Percentiles rank a stretch among this genome's conserved stretches.
These are phyloP conservation scores for Pachymerium ferrugineum DNA, from an alignment of 2,888 invertebrate genomes.

Conservation along the genomic window DNA sequence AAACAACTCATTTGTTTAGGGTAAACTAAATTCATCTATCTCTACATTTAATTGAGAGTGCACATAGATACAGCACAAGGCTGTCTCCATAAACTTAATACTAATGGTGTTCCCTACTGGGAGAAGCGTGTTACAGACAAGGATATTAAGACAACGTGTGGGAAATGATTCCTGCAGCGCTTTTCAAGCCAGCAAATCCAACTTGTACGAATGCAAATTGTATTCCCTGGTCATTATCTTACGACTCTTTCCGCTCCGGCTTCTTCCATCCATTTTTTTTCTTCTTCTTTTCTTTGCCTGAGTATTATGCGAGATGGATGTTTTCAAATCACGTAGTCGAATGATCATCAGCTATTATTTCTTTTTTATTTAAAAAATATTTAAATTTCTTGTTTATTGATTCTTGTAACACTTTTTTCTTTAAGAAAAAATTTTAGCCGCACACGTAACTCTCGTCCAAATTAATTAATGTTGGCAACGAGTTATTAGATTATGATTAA, in stretches of 20 bases:
- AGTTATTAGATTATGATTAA: conserved; percentile 14
- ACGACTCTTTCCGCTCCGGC: neutral
- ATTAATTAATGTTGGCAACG: neutral
- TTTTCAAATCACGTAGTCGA: neutral
- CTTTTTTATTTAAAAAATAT: neutral
- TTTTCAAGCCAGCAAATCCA: conserved; percentile 5
- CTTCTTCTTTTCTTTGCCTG: neutral
- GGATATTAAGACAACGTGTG: conserved; percentile 10
- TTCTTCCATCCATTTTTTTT: no score
- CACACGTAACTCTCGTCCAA: neutral
- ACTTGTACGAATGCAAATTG: conserved; percentile 10
- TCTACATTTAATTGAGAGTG: neutral
- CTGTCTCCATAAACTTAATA: conserved; percentile 18
- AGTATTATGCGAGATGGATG: neutral
- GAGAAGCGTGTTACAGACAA: conserved; percentile 21
- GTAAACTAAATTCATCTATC: no score
- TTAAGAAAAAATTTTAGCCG: no score
- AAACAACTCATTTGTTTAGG: no score
- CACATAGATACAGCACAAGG: neutral
- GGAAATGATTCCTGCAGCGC: conserved; percentile 14
- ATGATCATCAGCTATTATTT: neutral
- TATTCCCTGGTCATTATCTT: neutral
- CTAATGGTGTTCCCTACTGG: conserved; percentile 9
- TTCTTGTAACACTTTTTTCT: neutral
- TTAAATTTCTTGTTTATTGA: neutral